These are phyloP conservation scores for Tokudaia muenninki DNA, from an alignment of 2,797 vertebrate species.

Conservation along the genomic window DNA sequence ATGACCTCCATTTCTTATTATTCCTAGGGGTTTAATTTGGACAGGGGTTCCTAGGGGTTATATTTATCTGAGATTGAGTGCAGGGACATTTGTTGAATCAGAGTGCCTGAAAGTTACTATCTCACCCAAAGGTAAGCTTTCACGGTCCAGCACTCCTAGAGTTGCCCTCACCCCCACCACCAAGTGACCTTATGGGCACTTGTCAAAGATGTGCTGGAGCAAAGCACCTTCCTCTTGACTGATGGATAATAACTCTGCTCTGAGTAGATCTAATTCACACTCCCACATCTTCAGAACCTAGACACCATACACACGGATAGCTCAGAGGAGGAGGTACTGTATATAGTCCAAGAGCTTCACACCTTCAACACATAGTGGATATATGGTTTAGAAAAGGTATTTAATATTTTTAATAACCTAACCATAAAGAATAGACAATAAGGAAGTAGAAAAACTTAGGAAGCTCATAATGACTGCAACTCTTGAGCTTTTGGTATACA, in stretches of 20 bases:
- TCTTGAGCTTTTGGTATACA: not conserved
- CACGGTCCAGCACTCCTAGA: not conserved
- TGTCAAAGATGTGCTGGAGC: not conserved
- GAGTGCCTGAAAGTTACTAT: not conserved
- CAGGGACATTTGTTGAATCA: not conserved
- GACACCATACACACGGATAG: not conserved
- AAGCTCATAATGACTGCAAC: not conserved
- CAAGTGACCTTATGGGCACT: not conserved
- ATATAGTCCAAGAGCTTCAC: not conserved
- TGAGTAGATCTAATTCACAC: not conserved
- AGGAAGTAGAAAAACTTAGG: not conserved
- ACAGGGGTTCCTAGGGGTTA: not conserved
- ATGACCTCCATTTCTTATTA: constrained; percentile 1
- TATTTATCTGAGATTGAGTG: constrained; percentile 10
- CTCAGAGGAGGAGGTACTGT: not conserved
- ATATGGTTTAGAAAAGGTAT: not conserved
- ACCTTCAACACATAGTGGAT: not conserved
- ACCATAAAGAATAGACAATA: not conserved
- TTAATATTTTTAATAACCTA: not conserved
- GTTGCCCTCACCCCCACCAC: not conserved
- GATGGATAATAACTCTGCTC: not conserved
- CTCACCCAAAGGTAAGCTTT: not conserved
- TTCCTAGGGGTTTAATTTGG: constrained; percentile 32
- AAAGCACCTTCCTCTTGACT: not conserved
- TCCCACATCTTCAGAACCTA: not conserved